Conservation (phyloP, 2,888 invertebrate species). For the Ommatoiulus sabulosus region DNA sequence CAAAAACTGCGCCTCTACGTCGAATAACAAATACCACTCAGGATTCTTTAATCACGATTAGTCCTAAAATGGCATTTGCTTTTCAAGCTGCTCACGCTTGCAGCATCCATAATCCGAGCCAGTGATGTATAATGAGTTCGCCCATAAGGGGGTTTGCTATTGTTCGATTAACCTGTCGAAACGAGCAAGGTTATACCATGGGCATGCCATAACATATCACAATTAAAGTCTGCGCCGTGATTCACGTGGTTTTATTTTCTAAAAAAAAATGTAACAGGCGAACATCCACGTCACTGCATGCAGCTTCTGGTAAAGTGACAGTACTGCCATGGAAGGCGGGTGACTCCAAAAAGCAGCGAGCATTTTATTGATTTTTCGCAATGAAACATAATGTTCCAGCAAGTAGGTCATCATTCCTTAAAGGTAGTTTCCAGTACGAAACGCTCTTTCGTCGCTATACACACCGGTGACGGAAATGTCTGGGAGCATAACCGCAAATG, state of each 20-base stretch:
- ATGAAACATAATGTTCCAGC: not conserved
- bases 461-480: too few relatives aligned
- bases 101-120: too few relatives aligned
- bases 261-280: not conserved
- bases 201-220: not conserved
- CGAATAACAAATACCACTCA: too few relatives aligned
- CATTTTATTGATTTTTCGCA: constrained; percentile 42
- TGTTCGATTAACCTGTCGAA: not conserved
- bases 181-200: too few relatives aligned
- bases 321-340: not conserved
- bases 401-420: constrained; percentile 31
- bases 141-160: too few relatives aligned
- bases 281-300: not conserved
- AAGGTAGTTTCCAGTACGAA: not conserved
- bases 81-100: too few relatives aligned
- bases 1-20: too few relatives aligned
- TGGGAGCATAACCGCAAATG: not conserved
- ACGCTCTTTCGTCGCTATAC: not conserved
- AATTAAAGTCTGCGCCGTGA: not conserved
- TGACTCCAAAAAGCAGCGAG: not conserved
- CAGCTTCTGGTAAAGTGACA: not conserved
- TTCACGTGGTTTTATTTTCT: not conserved
- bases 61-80: too few relatives aligned
- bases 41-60: too few relatives aligned
- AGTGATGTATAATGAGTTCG: too few relatives aligned